Evolutionary conservation across 1,140 invertebrate species (phyloP).

Genomic region (Papilio aristodemus): DNA sequence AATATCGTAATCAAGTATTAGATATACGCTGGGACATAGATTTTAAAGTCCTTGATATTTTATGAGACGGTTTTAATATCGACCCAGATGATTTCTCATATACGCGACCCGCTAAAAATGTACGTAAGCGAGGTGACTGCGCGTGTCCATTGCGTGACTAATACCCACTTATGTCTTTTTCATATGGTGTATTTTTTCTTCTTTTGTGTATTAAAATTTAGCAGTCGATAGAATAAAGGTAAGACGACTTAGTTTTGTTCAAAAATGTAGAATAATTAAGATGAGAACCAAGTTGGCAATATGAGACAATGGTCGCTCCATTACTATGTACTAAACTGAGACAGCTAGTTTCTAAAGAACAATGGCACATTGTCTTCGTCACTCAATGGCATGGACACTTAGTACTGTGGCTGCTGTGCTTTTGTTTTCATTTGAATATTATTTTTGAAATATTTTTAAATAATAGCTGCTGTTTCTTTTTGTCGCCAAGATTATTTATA

Average conservation of each 20-base stretch:
- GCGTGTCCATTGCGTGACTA: too few species aligned
- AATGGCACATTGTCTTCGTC: slow-evolving; percentile 18
- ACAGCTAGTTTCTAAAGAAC: slow-evolving; percentile 18
- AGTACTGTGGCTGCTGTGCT: background rate
- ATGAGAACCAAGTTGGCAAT: slow-evolving; percentile 20
- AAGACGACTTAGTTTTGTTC: slow-evolving; percentile 6
- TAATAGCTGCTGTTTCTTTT: background rate
- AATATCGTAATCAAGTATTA: too few species aligned
- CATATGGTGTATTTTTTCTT: background rate
- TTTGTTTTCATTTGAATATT: slow-evolving; percentile 5
- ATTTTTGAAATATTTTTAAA: background rate
- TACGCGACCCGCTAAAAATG: too few species aligned
- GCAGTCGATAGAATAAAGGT: background rate
- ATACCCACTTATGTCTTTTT: too few species aligned
- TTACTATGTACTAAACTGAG: slow-evolving; percentile 20
- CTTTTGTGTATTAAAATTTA: background rate
- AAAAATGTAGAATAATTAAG: slow-evolving; percentile 23
- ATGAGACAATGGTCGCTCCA: slow-evolving; percentile 14
- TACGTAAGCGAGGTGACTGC: too few species aligned
- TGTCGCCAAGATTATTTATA: background rate
- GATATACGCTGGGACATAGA: too few species aligned
- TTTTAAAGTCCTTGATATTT: too few species aligned
- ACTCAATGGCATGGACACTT: slow-evolving; percentile 16
- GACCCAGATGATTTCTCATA: too few species aligned
- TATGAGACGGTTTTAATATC: too few species aligned